Evolutionary conservation across 2,797 vertebrate species (phyloP).

Genomic region (Micrastur ruficollis): DNA sequence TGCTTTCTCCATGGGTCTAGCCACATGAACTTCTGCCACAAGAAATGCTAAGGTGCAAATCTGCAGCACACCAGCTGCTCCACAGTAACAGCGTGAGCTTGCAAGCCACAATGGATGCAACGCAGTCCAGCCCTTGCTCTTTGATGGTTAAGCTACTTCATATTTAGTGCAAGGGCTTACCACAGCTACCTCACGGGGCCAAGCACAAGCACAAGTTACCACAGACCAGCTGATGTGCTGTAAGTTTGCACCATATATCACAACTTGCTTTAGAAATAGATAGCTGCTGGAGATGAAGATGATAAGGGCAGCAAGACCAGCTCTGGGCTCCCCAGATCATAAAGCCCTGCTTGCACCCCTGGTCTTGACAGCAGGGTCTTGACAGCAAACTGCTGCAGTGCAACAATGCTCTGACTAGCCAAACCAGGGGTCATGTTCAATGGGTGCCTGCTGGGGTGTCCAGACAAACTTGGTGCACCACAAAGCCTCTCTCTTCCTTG

Average conservation of each 20-base stretch:
- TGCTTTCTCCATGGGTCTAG: background rate
- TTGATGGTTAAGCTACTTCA: background rate
- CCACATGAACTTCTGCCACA: background rate
- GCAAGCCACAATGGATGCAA: background rate
- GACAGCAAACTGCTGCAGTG: background rate
- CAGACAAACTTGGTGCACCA: background rate
- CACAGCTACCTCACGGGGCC: background rate
- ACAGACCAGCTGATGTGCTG: background rate
- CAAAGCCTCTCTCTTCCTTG: background rate
- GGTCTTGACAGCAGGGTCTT: background rate
- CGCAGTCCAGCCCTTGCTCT: background rate
- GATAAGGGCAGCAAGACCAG: background rate
- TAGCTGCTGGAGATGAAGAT: background rate
- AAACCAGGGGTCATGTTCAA: background rate
- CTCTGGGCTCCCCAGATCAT: background rate
- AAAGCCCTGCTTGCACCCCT: background rate
- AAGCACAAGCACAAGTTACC: background rate
- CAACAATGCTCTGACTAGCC: background rate
- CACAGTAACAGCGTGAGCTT: background rate
- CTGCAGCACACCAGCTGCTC: background rate
- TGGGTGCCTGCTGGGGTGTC: background rate
- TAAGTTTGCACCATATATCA: background rate
- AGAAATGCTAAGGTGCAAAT: background rate
- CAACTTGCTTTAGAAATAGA: background rate
- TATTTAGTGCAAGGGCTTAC: slow-evolving; percentile 1